Percentiles rank a stretch among this genome's conserved stretches.
phyloP scores from a whole-genome alignment of 2,113 vertebrate genomes.

The Asarcornis scutulata region DNA sequence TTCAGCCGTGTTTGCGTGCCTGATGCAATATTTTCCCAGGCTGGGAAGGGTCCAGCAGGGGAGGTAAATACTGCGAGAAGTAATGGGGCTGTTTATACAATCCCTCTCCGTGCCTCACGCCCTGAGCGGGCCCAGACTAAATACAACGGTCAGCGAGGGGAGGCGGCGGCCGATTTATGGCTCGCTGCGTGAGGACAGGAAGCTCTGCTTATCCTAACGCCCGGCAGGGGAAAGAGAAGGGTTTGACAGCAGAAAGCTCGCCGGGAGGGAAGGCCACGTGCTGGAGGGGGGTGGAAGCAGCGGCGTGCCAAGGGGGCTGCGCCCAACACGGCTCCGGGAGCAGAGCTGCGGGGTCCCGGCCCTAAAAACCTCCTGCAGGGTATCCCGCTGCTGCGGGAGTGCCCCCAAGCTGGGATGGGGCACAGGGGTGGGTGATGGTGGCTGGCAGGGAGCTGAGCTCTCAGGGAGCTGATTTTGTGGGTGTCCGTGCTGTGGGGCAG shows the following conservation, averaged over 20 bases:
- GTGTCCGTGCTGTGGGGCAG: not conserved
- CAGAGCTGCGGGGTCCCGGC: not conserved
- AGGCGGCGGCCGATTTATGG: slow-evolving; percentile 1
- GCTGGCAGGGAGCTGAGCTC: not conserved
- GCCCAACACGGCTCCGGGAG: rapidly evolving
- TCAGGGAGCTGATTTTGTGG: not conserved
- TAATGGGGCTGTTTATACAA: slow-evolving; percentile 16
- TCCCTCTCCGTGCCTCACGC: not conserved
- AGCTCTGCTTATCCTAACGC: slow-evolving; percentile 36
- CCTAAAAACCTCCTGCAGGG: no score
- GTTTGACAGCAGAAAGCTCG: not conserved
- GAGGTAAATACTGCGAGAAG: slow-evolving; percentile 18
- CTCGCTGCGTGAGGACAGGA: not conserved
- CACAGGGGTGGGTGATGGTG: not conserved
- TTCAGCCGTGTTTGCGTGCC: not conserved
- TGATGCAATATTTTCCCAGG: not conserved
- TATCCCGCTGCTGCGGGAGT: not conserved
- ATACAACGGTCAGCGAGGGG: slow-evolving; percentile 25
- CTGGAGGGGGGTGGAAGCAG: not conserved
- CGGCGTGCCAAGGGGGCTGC: rapidly evolving
- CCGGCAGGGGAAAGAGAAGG: not conserved
- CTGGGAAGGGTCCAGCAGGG: not conserved
- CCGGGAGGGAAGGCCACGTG: not conserved
- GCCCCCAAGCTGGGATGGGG: no score
- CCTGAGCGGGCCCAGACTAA: slow-evolving; percentile 26